Evolutionary conservation across 2,888 invertebrate species (phyloP).

Genomic region (Cheilosia soror): DNA sequence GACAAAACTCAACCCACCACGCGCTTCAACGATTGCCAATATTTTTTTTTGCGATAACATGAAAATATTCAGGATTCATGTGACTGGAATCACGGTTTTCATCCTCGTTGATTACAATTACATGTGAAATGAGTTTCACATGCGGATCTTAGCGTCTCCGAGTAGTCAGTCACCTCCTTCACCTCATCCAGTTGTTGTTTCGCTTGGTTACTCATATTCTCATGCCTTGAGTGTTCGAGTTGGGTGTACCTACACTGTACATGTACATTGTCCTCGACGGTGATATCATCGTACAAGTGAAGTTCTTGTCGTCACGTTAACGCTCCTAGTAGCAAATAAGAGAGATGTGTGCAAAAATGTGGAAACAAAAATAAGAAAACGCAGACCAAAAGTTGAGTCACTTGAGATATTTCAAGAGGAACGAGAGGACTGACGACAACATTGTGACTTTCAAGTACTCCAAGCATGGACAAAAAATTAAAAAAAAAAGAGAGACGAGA

Average conservation of each 20-base stretch:
- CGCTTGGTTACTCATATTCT: constrained; percentile 45
- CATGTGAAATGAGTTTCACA: constrained; percentile 64
- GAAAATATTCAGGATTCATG: constrained; percentile 43
- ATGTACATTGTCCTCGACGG: constrained; percentile 55
- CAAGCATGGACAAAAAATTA: constrained; percentile 53
- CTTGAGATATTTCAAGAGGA: constrained; percentile 66
- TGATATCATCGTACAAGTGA: constrained; percentile 70
- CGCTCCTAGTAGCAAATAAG: constrained; percentile 66
- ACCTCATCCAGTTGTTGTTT: neutral
- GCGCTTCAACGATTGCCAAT: constrained; percentile 43
- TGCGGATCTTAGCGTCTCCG: constrained; percentile 34
- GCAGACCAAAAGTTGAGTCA: constrained; percentile 62
- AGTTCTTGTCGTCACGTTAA: constrained; percentile 69
- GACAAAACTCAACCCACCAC: constrained; percentile 4
- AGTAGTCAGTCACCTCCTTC: neutral
- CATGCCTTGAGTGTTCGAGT: constrained; percentile 45
- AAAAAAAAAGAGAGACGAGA: constrained; percentile 37
- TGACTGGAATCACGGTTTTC: constrained; percentile 56
- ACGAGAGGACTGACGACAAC: constrained; percentile 65
- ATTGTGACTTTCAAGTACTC: constrained; percentile 71
- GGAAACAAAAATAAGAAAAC: constrained; percentile 37
- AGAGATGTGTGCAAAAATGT: constrained; percentile 44
- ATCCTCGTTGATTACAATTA: constrained; percentile 59
- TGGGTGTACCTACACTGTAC: constrained; percentile 16
- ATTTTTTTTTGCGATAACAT: constrained; percentile 28